Conservation (phyloP, 2,113 vertebrate genomes). For the crab-eating macaque (Macaca fascicularis) region DNA sequence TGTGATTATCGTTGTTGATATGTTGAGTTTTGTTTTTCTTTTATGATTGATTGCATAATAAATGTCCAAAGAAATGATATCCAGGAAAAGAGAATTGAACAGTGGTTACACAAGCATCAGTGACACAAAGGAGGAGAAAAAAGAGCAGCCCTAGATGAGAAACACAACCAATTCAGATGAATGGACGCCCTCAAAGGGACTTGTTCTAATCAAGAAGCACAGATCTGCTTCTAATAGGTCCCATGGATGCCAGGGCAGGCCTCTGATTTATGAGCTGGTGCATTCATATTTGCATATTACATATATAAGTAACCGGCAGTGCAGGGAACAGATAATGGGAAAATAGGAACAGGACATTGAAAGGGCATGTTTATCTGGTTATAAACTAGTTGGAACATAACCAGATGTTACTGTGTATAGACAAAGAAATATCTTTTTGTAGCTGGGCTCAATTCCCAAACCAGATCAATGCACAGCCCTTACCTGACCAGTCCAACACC, state of each 20-base stretch:
- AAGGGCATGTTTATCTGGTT: neutral
- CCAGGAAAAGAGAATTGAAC: neutral
- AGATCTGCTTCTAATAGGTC: conserved; percentile 66
- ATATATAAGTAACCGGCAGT: conserved; percentile 38
- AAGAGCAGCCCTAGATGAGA: neutral
- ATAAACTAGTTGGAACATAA: neutral
- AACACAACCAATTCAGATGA: conserved; percentile 22
- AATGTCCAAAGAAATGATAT: conserved; percentile 1
- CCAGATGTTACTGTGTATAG: neutral
- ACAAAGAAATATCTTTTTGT: neutral
- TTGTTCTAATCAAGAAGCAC: neutral
- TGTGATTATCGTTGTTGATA: neutral
- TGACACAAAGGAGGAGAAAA: neutral
- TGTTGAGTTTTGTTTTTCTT: neutral
- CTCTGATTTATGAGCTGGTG: neutral
- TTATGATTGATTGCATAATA: conserved; percentile 4
- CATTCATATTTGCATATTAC: conserved; percentile 60
- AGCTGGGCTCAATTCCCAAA: neutral
- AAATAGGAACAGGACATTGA: neutral
- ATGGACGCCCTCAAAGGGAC: neutral
- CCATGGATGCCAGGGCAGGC: conserved; percentile 41
- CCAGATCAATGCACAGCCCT: neutral
- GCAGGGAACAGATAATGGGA: neutral
- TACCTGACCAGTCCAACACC: neutral
- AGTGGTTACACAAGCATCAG: neutral